Base-by-base conservation (phyloP, 2,888 invertebrate species). In the Hypercompe scribonia region DNA sequence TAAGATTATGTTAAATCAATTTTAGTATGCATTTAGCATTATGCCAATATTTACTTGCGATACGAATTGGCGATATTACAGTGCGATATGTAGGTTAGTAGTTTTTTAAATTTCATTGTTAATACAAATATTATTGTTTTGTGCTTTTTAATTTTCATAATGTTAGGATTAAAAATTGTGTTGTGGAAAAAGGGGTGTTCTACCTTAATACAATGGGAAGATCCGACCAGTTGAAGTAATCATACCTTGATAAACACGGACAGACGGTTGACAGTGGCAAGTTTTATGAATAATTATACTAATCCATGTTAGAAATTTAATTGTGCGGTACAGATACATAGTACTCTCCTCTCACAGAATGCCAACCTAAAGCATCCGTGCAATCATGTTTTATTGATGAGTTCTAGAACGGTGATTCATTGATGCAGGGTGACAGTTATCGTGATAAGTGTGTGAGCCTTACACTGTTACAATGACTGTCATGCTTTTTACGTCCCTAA, bases 1-100 rank as follows among this genome's bases (percentile, higher is more conserved):
- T 8, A 61, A 18, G 61, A 61, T 31, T 61, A 61, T 31, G 11
- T 31, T 61, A 28, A 58, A 58, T 31, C 15, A 3, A 61, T 31
- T 31, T 31, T 61, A 61, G 61, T 61, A 31, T 18, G 15, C 61
- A 61, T 61, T 61, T 31, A 61, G 31, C 4, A 46, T 66, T 24
- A 66, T 66, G 66, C 33, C 46, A 46, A 3, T 31, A 13, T 42
- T 66, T 66, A 66, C 66, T 24, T 31, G 46, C 33, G 42, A n/a
- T 8, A 66, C 66, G n/a, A 42, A 66, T 46, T 66, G 66, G 66
- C 31, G 24, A 24, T 66, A 33, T 46, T 46, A 24, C 46, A 46
- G 10, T 21, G 21, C 13, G 24, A 66, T 11, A 5, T 24, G 46
- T 66, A 33, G 66, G 66, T 66, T 33, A 66, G 66, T 66, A 46